These are phyloP conservation scores for Uria lomvia DNA, from an alignment of 2,113 vertebrate species.

Conservation along the genomic window DNA sequence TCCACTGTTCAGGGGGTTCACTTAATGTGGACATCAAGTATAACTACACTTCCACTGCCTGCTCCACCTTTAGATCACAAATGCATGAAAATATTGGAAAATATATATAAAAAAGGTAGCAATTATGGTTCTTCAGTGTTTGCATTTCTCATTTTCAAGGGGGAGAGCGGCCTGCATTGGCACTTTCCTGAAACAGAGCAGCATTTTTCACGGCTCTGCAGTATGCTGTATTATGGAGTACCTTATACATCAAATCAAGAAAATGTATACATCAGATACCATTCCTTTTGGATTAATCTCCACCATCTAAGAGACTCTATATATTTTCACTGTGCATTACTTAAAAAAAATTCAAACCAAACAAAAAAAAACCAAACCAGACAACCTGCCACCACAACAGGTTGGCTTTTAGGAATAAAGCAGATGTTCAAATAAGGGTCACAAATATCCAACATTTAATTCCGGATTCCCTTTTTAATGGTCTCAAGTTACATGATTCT, in stretches of 20 bases:
- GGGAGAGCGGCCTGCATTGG: background rate
- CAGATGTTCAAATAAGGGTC: background rate
- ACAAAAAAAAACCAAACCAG: background rate
- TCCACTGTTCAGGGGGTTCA: background rate
- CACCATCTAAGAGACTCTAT: background rate
- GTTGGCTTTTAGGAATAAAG: background rate
- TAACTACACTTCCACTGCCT: background rate
- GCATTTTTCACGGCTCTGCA: background rate
- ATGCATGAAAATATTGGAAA: background rate
- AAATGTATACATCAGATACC: background rate
- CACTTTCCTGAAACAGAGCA: background rate
- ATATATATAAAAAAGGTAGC: background rate
- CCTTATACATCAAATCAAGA: background rate
- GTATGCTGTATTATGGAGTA: background rate
- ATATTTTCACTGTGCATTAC: background rate
- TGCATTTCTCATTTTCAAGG: background rate
- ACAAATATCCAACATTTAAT: background rate
- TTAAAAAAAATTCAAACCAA: accelerated
- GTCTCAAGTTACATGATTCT: background rate
- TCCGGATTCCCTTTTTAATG: background rate
- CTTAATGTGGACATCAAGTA: background rate
- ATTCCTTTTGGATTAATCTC: background rate
- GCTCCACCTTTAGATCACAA: background rate
- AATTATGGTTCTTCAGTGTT: background rate
- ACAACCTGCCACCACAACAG: background rate